These are phyloP conservation scores for Chymomyza caudatula DNA, from an alignment of 2,888 invertebrate genomes.

Conservation along the genomic window DNA sequence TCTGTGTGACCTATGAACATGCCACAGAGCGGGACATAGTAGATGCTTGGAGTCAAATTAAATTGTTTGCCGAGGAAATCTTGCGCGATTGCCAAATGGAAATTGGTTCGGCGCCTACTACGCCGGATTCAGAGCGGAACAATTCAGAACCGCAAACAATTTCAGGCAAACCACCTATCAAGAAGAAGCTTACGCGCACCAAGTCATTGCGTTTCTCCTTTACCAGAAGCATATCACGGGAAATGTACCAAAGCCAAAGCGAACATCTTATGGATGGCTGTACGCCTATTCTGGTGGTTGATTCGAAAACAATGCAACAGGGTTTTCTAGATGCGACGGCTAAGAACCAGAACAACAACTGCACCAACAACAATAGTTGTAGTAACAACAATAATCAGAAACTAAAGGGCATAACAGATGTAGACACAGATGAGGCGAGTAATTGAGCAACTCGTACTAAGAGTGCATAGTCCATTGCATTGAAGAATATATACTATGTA, in stretches of 20 bases:
- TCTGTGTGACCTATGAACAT: conserved; percentile 89
- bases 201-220: conserved; percentile 78
- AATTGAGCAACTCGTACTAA: conserved; percentile 53
- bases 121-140: conserved; percentile 71
- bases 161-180: conserved; percentile 72
- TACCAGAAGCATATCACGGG: conserved; percentile 78
- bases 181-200: conserved; percentile 77
- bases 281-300: conserved; percentile 77
- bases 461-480: neutral
- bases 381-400: conserved; percentile 38
- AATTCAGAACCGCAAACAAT: conserved; percentile 60
- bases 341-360: conserved; percentile 51
- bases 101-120: conserved; percentile 58
- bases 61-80: conserved; percentile 81
- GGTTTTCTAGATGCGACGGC: conserved; percentile 73
- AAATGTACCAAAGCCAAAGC: conserved; percentile 77
- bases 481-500: neutral
- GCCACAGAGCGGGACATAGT: conserved; percentile 86
- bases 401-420: conserved; percentile 74
- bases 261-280: conserved; percentile 78
- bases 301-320: conserved; percentile 73
- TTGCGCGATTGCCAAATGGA: conserved; percentile 76
- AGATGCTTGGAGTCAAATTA: conserved; percentile 83
- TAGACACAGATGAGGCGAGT: conserved; percentile 77
- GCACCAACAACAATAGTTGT: neutral